Evolutionary conservation across 2,797 vertebrate genomes (phyloP), one percentile per base, ranked within the genome.

Genomic region (Sebastes kiyomatsui): DNA sequence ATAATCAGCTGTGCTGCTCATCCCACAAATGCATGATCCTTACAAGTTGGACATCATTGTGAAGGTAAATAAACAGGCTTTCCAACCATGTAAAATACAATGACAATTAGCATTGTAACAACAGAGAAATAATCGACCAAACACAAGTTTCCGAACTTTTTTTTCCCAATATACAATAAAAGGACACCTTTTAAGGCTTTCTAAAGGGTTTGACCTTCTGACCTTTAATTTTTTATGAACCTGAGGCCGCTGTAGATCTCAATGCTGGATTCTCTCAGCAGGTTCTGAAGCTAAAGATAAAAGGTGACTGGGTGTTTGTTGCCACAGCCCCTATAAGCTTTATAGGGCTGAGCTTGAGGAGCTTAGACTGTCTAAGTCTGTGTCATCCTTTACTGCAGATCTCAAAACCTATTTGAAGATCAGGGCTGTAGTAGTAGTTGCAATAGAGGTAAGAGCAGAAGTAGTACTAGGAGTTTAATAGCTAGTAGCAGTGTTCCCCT

Each of bases 311-410:
- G 13, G 42, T 33, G 61, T 79, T 71, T 80, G 60, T 30, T 59
- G 80, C 16, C 8, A 13, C 18, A 2, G 77, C 18, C 18, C 14
- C 35, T 49, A 20, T 56, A 67, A 35, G 62, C 74, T 83, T 62
- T 61, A 1, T 1, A 28, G 58, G 1, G 1, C 62, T 75, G 52
- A 79, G 55, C 42, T 30, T 70, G 72, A 83, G 56, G 58, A 86
- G 84, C 76, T 89, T 80, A 90, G 60, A 72, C 68, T 28, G 73
- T 72, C 68, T 87, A 81, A 88, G 23, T 75, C 82, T 66, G 20
- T 59, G 46, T 83, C 75, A 81, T 84, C 79, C 69, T 77, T 65
- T 7, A 64, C 64, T 7, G 7, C 12, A 30, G 33, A 11, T 69
- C 69, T 75, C 42, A n/a, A 70, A 84, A 20, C 58, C 82, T 58